phyloP scores from a whole-genome alignment of 2,797 vertebrate genomes.

The Helicolenus hilgendorfi region DNA sequence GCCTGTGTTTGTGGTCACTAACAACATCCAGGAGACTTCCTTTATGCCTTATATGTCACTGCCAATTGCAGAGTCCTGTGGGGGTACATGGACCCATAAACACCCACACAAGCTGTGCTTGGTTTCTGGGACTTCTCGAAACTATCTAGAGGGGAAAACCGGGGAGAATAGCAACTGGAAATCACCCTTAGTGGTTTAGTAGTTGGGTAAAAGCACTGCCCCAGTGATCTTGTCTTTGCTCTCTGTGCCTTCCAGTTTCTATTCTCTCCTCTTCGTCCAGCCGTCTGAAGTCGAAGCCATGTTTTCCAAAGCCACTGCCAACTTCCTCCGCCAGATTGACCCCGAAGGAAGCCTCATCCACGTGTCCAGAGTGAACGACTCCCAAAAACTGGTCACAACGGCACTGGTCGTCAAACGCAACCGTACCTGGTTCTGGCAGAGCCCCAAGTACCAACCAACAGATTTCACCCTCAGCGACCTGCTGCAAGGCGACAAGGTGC shows the following conservation, averaged over 20 bases:
- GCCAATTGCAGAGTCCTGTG: not conserved
- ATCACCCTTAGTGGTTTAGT: not conserved
- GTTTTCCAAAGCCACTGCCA: conserved; percentile 95
- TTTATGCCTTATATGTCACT: not conserved
- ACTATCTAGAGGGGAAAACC: not conserved
- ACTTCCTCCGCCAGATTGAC: conserved; percentile 93
- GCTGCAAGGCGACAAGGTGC: conserved; percentile 83
- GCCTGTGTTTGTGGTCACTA: not conserved
- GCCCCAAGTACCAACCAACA: conserved; percentile 94
- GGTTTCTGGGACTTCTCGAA: not conserved
- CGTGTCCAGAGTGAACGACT: conserved; percentile 92
- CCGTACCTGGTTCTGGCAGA: conserved; percentile 93
- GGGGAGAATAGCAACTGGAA: conserved; percentile 11
- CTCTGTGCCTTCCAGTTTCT: not conserved
- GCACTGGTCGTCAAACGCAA: conserved; percentile 93
- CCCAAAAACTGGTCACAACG: conserved; percentile 91
- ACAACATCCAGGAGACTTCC: conserved; percentile 24
- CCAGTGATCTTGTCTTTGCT: not conserved
- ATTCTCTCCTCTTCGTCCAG: conserved; percentile 26
- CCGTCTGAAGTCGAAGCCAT: conserved; percentile 75
- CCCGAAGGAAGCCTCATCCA: conserved; percentile 91
- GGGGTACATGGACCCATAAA: not conserved
- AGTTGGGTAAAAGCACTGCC: not conserved
- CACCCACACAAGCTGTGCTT: not conserved
- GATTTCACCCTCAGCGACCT: conserved; percentile 92